Evolutionary conservation across 2,888 invertebrate species (phyloP), one percentile per base, ranked within the genome.

Genomic region (Pandemis cinnamomeana): DNA sequence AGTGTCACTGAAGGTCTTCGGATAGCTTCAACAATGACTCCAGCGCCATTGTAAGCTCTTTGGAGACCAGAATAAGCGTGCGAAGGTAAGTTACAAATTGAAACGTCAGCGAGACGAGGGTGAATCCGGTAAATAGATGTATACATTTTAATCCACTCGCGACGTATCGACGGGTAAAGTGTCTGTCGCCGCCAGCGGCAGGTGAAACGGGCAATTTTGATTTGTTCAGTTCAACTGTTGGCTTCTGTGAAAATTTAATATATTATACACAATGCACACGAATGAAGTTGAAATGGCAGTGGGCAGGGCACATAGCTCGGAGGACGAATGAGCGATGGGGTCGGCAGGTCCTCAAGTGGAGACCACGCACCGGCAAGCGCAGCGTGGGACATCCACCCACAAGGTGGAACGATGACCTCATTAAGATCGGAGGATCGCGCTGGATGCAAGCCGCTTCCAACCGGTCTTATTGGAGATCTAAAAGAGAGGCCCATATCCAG

Each of bases 21-120:
- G 7, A 42, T 42, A 7, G 5, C 42, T 11, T 62, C 2, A 8
- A 62, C 36, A 42, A 61, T 8, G 4, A n/a, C 8, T 61, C 41
- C 13, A 7, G 42, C n/a, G 3, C 20, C 55, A 58, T 41, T 62
- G 48, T 20, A 20, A 42, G 46, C 10, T 46, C 42, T 42, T 8
- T 42, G 11, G n/a, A 20, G 15, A 3, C 0, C 66, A 67, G 71
- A 71, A 71, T 71, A 71, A 60, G 71, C 2, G 13, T 42, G 13
- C 27, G 36, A 60, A 71, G 71, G 66, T 71, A 41, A 13, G 64
- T 41, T 60, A 71, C 71, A 71, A 67, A 71, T 71, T 67, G 71
- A 71, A 67, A 71, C 67, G 71, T 71, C 71, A 71, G 20, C n/a
- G 20, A 60, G 71, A 71, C 66, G 71, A 71, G 71, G 71, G 71